phyloP scores from a whole-genome alignment of 2,113 vertebrate genomes.

The Gambusia affinis region DNA sequence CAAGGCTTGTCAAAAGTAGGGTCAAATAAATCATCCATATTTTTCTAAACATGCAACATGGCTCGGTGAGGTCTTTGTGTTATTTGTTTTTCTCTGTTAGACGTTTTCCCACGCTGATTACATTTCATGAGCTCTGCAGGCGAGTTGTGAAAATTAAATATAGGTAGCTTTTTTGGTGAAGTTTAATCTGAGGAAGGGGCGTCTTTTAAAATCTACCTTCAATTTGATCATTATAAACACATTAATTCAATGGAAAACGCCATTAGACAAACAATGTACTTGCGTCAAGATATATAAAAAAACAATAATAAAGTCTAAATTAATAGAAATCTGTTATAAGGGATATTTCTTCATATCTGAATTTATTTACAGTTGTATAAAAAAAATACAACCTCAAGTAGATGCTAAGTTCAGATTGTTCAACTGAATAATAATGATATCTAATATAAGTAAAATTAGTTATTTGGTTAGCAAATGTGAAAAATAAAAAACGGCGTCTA shows the following conservation, averaged over 20 bases:
- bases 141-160: background rate
- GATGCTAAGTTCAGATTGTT: no score
- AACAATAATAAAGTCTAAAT: no score
- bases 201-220: no score
- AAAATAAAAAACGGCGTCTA: no score
- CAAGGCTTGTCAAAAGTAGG: conserved; percentile 78
- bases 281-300: no score
- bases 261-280: background rate
- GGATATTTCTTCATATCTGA: no score
- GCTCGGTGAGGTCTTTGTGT: conserved; percentile 36
- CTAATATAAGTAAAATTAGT: no score
- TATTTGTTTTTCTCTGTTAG: conserved; percentile 9
- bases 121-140: background rate
- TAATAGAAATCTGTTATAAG: no score
- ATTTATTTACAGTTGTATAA: no score
- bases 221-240: background rate
- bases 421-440: no score
- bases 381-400: no score
- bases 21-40: conserved; percentile 83
- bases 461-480: no score
- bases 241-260: background rate
- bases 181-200: background rate
- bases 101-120: background rate
- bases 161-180: background rate
- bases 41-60: conserved; percentile 77